These are phyloP conservation scores for Desmophyllum pertusum DNA, from an alignment of 92 coral and sea anemone genomes.

Conservation along the genomic window DNA sequence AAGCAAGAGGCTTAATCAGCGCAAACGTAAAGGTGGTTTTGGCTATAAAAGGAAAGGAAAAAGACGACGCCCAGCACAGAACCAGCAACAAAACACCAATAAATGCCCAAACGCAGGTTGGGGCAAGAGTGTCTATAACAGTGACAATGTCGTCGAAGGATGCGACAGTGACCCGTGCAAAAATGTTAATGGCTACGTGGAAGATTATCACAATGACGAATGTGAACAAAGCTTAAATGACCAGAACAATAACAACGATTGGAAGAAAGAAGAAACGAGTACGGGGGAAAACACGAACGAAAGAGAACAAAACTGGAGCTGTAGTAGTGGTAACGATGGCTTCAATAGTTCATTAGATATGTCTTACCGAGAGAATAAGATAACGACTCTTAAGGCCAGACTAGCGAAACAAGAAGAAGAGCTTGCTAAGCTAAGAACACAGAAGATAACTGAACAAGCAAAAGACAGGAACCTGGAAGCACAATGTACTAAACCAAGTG, in stretches of 20 bases:
- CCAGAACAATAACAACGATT: neutral
- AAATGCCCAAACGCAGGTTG: neutral
- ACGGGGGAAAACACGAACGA: neutral
- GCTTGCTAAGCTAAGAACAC: constrained; percentile 13
- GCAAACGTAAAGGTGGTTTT: constrained; percentile 1
- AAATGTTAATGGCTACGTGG: too few relatives aligned
- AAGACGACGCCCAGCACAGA: neutral
- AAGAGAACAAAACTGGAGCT: too few relatives aligned
- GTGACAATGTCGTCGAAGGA: neutral
- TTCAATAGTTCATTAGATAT: neutral
- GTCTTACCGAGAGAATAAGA: constrained; percentile 35
- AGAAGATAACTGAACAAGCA: neutral
- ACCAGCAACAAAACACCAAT: neutral
- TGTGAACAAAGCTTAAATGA: neutral
- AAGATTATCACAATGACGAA: neutral
- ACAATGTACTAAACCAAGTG: neutral
- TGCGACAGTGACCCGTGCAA: neutral
- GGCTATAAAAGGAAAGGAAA: neutral
- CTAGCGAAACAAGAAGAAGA: constrained; percentile 37
- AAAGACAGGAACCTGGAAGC: neutral
- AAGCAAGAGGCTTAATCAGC: neutral
- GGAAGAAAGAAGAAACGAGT: neutral
- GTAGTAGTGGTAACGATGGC: neutral
- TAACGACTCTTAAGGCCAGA: constrained; percentile 32
- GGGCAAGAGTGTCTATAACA: neutral